Percentiles rank a stretch among this genome's conserved stretches.
Conservation (phyloP, 2,797 vertebrate species). For the Phataginus tricuspis region DNA sequence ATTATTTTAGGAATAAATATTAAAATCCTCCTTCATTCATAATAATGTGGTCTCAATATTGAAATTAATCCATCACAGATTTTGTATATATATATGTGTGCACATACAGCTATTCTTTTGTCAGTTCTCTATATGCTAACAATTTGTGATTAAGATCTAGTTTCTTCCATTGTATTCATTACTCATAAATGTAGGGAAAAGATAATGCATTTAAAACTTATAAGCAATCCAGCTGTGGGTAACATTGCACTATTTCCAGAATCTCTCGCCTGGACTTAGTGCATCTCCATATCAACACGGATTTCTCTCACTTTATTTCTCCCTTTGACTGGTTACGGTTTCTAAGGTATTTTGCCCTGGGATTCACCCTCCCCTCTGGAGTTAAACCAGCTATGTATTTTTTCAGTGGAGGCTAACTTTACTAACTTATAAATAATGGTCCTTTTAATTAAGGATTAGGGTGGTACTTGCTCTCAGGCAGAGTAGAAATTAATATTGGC, state of each 20-base stretch:
- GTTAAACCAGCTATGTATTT: not conserved
- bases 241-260: no score
- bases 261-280: no score
- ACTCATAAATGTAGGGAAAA: not conserved
- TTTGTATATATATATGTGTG: not conserved
- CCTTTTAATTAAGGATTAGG: slow-evolving; percentile 1
- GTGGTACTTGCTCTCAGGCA: not conserved
- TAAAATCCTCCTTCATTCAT: slow-evolving; percentile 1
- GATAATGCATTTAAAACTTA: not conserved
- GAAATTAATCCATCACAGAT: not conserved
- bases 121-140: not conserved
- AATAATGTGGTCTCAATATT: not conserved
- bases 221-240: not conserved
- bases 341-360: no score
- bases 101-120: not conserved
- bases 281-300: no score
- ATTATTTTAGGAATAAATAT: slow-evolving; percentile 25
- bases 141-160: not conserved
- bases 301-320: no score
- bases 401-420: not conserved
- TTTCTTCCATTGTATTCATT: not conserved
- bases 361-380: no score
- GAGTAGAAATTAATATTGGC: not conserved
- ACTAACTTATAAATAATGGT: not conserved
- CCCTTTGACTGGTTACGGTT: no score